phyloP scores from a whole-genome alignment of 2,797 vertebrate species.

The Phalanger gymnotis region DNA sequence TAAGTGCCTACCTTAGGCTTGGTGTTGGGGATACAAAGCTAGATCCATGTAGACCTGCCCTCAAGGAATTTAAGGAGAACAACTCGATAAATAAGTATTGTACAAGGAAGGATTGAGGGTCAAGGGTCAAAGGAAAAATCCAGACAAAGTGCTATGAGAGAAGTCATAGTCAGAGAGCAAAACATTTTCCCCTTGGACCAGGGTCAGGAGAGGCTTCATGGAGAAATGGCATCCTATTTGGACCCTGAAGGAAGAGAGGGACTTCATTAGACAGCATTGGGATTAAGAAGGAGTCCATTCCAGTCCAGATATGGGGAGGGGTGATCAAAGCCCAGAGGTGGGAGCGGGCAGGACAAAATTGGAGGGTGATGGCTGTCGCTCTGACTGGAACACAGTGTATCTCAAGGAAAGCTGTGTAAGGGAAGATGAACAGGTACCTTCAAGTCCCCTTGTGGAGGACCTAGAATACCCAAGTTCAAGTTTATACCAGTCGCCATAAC shows the following conservation, averaged over 20 bases:
- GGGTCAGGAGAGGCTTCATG: background rate
- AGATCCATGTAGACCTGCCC: background rate
- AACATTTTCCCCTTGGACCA: background rate
- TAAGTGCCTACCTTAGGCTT: background rate
- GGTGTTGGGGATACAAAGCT: background rate
- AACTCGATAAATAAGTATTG: background rate
- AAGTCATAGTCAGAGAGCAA: background rate
- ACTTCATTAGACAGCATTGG: background rate
- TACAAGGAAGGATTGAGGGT: background rate
- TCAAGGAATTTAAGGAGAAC: background rate
- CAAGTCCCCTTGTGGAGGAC: background rate
- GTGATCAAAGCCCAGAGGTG: background rate
- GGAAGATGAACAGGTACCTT: background rate
- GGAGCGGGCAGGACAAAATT: background rate
- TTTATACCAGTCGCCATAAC: background rate
- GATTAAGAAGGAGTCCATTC: background rate
- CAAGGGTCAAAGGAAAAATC: background rate
- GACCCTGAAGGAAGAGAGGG: background rate
- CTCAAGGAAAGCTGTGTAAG: background rate
- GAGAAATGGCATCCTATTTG: background rate
- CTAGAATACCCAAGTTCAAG: background rate
- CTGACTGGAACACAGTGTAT: background rate
- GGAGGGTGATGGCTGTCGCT: background rate
- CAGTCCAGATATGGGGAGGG: too few relatives aligned
- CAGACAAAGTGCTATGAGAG: background rate